Percentiles rank a stretch among this genome's conserved stretches.
Conservation (phyloP, 2,113 vertebrate species). For the Protobothrops mucrosquamatus region DNA sequence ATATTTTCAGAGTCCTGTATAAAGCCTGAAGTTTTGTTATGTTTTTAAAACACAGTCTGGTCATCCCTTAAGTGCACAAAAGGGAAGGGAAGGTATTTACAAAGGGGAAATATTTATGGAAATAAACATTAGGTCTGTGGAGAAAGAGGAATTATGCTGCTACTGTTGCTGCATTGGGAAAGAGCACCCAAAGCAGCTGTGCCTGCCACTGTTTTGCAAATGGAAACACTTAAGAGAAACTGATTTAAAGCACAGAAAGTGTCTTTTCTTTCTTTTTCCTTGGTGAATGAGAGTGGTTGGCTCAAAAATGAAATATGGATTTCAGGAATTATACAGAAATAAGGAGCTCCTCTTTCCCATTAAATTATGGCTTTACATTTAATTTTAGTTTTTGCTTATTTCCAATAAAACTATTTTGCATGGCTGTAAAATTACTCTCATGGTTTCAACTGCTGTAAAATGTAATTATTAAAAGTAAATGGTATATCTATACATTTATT, state of each 20-base stretch:
- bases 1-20: neutral
- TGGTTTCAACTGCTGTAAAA: neutral
- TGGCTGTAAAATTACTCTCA: neutral
- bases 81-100: neutral
- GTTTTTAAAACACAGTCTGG: neutral
- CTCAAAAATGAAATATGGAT: neutral
- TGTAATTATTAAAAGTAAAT: neutral
- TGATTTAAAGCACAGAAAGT: neutral
- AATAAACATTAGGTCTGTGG: neutral
- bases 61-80: neutral
- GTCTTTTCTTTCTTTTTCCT: neutral
- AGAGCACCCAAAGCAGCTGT: neutral
- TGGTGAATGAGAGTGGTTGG: neutral
- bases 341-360: neutral
- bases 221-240: neutral
- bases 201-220: neutral
- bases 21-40: neutral
- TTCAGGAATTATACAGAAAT: neutral
- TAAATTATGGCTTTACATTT: neutral
- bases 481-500: neutral
- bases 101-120: neutral
- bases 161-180: neutral
- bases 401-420: neutral
- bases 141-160: neutral
- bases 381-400: neutral